Evolutionary conservation across 2,113 vertebrate genomes (phyloP).

Genomic region (Takifugu flavidus): DNA sequence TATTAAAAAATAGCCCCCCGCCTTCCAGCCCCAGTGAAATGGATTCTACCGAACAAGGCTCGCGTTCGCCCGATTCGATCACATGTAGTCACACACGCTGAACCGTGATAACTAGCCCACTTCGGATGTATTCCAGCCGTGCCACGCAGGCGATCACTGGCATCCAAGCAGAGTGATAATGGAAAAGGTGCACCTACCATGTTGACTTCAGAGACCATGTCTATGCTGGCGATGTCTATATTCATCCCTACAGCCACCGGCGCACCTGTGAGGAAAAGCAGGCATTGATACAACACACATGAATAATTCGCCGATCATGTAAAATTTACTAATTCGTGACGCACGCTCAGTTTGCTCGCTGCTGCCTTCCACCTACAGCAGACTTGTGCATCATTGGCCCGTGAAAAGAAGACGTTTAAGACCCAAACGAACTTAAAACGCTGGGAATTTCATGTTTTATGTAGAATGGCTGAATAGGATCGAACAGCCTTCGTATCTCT

Average conservation of each 20-base stretch:
- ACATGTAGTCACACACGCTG: constrained; percentile 8
- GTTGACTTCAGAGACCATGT: constrained; percentile 99
- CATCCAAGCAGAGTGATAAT: constrained; percentile 5
- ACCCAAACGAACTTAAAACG: constrained; percentile 25
- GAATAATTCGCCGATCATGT: constrained; percentile 46
- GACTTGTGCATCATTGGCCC: constrained; percentile 42
- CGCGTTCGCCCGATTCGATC: constrained; percentile 4
- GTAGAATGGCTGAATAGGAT: too few species aligned
- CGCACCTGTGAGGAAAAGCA: constrained; percentile 82
- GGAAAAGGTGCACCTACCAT: constrained; percentile 85
- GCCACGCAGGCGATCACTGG: neutral
- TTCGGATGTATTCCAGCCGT: constrained; percentile 29
- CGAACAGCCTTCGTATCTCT: constrained; percentile 10
- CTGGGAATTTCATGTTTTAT: constrained; percentile 37
- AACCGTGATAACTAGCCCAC: constrained; percentile 34
- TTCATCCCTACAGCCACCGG: constrained; percentile 98
- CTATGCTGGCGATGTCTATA: constrained; percentile 98
- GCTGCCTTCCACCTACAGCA: constrained; percentile 53
- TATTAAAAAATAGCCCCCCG: too few species aligned
- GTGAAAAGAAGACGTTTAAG: constrained; percentile 15
- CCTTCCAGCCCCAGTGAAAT: neutral
- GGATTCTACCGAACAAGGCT: constrained; percentile 3
- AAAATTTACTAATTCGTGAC: constrained; percentile 71
- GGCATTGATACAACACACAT: constrained; percentile 34
- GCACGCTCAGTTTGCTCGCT: constrained; percentile 42